phyloP scores from a whole-genome alignment of 2,797 vertebrate genomes.

The Sphaeramia orbicularis region DNA sequence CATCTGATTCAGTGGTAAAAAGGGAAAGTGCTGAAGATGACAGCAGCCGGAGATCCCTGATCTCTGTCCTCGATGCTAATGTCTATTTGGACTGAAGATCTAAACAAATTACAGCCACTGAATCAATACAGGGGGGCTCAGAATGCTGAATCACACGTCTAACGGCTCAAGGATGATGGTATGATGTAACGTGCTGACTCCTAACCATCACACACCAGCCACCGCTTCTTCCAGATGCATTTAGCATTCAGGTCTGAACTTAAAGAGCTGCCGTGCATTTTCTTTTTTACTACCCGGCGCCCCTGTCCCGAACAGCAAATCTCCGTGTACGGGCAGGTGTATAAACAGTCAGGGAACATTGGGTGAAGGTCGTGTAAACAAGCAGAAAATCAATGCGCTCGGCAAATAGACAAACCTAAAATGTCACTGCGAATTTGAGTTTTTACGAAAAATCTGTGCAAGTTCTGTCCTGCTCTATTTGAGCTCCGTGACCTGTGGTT shows the following conservation, averaged over 20 bases:
- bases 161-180: conserved; percentile 20
- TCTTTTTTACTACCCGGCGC: not conserved
- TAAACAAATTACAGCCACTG: conserved; percentile 45
- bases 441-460: conserved; percentile 10
- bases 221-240: conserved; percentile 29
- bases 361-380: conserved; percentile 60
- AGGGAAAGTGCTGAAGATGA: conserved; percentile 2
- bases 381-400: conserved; percentile 41
- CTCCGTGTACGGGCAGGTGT: conserved; percentile 23
- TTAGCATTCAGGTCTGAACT: conserved; percentile 11
- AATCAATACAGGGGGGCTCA: conserved; percentile 47
- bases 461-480: not conserved
- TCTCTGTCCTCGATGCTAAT: conserved; percentile 28
- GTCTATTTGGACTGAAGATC: conserved; percentile 33
- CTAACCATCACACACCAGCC: conserved; percentile 5
- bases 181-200: conserved; percentile 47
- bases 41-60: conserved; percentile 11
- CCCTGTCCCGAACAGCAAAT: conserved; percentile 14
- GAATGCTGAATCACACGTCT: conserved; percentile 19
- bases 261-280: conserved; percentile 20
- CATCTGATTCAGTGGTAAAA: too few species aligned
- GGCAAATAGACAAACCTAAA: conserved; percentile 27
- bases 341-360: conserved; percentile 31
- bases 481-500: not conserved
- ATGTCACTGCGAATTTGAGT: conserved; percentile 19